A percentile compares a stretch with the other conserved stretches of the same genome.
phyloP scores from a whole-genome alignment of 1,140 invertebrate genomes.

The Brachionus rotundiformis region DNA sequence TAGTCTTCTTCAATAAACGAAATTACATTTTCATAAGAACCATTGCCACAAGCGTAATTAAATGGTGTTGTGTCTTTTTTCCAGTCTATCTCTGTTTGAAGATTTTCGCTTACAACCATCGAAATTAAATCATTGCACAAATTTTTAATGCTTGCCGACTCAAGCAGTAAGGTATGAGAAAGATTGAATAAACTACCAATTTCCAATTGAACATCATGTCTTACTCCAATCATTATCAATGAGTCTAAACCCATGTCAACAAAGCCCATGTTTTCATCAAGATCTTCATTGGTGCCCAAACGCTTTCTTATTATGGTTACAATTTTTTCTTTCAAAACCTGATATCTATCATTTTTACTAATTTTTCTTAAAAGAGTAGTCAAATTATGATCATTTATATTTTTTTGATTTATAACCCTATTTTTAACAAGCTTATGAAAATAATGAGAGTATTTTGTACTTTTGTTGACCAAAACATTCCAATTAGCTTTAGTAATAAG shows the following conservation, averaged over 20 bases:
- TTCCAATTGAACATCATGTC: background rate
- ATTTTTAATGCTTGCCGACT: background rate
- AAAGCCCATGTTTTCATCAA: background rate
- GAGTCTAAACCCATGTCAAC: background rate
- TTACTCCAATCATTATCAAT: background rate
- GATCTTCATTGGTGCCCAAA: background rate
- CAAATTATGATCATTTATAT: background rate
- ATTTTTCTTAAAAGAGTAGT: background rate
- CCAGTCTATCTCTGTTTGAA: background rate
- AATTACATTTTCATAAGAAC: background rate
- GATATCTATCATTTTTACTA: background rate
- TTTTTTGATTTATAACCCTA: background rate
- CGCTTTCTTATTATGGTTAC: background rate
- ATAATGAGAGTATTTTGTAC: background rate
- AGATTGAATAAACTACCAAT: conserved; percentile 6
- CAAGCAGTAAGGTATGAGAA: background rate
- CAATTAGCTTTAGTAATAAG: background rate
- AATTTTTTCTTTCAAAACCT: background rate
- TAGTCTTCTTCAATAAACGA: conserved; percentile 13
- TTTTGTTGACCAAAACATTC: background rate
- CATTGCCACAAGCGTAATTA: background rate
- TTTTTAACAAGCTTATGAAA: background rate
- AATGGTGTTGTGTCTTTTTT: background rate
- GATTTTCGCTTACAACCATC: background rate
- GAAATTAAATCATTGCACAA: background rate